These are phyloP conservation scores for Lobophora halterata DNA, from an alignment of 2,888 invertebrate species.

Conservation along the genomic window DNA sequence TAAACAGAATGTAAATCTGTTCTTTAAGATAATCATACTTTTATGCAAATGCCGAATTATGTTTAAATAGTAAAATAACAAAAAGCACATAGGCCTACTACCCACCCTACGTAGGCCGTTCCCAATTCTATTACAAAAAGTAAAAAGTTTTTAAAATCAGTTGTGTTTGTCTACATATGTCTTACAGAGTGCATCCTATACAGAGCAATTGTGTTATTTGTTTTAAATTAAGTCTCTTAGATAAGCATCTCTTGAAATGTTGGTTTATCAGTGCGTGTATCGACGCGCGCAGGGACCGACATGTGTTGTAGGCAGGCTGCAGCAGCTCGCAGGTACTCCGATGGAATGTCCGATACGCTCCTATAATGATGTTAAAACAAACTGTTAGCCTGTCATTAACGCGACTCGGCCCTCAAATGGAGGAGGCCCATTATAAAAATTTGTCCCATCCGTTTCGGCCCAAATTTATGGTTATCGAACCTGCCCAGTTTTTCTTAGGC, in stretches of 20 bases:
- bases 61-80: no score
- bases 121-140: no score
- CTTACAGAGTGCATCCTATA: no score
- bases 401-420: constrained; percentile 72
- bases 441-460: constrained; percentile 79
- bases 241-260: constrained; percentile 34
- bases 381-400: constrained; percentile 79
- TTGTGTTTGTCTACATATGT: no score
- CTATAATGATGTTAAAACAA: constrained; percentile 81
- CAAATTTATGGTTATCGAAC: constrained; percentile 78
- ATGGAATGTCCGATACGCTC: constrained; percentile 77
- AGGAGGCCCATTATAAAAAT: constrained; percentile 79
- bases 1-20: no score
- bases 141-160: no score
- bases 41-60: no score
- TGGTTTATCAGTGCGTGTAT: constrained; percentile 47
- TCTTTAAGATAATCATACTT: no score
- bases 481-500: constrained; percentile 68
- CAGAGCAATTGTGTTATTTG: constrained; percentile 24
- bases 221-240: constrained; percentile 37
- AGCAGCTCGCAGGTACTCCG: no score
- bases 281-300: constrained; percentile 43
- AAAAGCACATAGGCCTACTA: no score
- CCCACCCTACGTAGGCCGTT: no score
- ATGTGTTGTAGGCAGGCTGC: constrained; percentile 54